A percentile compares a stretch with the other conserved stretches of the same genome.
Evolutionary conservation across 2,797 vertebrate genomes (phyloP).

Genomic region (Chloroceryle inda): DNA sequence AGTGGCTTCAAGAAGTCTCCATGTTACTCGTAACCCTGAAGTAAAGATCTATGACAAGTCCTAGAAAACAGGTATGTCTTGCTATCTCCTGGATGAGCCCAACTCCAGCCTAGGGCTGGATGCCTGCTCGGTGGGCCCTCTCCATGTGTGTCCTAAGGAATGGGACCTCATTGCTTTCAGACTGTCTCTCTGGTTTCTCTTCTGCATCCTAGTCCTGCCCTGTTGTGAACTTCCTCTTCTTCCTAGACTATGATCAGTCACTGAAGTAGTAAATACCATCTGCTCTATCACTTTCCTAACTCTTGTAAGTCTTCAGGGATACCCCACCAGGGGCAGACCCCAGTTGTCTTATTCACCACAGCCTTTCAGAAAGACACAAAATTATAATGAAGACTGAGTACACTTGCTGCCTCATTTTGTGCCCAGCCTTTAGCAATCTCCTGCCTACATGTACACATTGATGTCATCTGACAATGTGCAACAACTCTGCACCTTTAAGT

Average conservation of each 20-base stretch:
- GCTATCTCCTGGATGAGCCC: neutral
- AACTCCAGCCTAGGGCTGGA: neutral
- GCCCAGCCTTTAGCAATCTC: neutral
- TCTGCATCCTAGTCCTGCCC: neutral
- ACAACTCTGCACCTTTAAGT: neutral
- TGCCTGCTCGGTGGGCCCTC: too few relatives aligned
- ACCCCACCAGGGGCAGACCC: neutral
- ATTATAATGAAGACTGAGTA: accelerated
- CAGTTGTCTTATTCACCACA: neutral
- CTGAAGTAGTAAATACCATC: neutral
- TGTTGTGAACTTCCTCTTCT: neutral
- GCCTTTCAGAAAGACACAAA: neutral
- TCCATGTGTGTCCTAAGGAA: neutral
- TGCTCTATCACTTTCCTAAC: neutral
- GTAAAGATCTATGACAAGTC: neutral
- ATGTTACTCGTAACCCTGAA: neutral
- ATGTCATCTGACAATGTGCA: neutral
- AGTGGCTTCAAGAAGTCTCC: neutral
- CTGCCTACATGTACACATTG: neutral
- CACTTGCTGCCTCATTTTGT: neutral
- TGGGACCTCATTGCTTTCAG: neutral
- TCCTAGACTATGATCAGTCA: neutral
- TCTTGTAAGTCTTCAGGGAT: neutral
- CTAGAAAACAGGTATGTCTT: neutral
- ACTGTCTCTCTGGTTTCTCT: neutral